A percentile compares a stretch with the other conserved stretches of the same genome.
Evolutionary conservation across 2,888 invertebrate species (phyloP).

Genomic region (Escarpia spicata): DNA sequence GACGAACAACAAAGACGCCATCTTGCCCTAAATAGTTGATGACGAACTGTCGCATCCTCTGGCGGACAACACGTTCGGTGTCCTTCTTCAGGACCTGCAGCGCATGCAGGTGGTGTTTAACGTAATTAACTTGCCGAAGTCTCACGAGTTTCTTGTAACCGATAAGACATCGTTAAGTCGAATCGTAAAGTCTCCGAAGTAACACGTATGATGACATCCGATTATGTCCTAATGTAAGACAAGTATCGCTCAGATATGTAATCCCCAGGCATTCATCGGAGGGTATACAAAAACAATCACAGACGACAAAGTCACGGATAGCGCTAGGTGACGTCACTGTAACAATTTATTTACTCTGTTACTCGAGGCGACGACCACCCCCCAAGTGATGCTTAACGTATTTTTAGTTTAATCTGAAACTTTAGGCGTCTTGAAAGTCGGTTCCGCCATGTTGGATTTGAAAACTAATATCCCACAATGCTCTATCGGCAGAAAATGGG

Average conservation of each 20-base stretch:
- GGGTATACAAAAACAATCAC: no score
- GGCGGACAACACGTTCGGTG: conserved; percentile 55
- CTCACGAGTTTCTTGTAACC: neutral
- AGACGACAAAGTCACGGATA: no score
- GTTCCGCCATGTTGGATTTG: no score
- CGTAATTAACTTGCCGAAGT: conserved; percentile 4
- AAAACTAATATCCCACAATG: no score
- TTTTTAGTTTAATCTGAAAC: no score
- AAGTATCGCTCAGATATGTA: neutral
- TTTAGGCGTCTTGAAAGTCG: no score
- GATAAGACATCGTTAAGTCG: neutral
- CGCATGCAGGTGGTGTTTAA: conserved; percentile 34
- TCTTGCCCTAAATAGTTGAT: conserved; percentile 62
- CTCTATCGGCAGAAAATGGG: no score
- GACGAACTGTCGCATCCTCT: conserved; percentile 49
- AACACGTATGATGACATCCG: neutral
- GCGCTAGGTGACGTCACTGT: no score
- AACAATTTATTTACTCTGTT: no score
- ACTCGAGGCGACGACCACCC: no score
- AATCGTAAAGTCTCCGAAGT: neutral
- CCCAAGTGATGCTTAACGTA: no score
- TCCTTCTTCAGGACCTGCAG: conserved; percentile 26
- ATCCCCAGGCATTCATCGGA: neutral
- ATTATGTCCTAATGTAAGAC: neutral
- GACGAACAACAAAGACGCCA: conserved; percentile 61